Percentiles rank a stretch among this genome's conserved stretches.
Evolutionary conservation across 2,797 vertebrate species (phyloP).

Genomic region (Pogonophryne albipinna): DNA sequence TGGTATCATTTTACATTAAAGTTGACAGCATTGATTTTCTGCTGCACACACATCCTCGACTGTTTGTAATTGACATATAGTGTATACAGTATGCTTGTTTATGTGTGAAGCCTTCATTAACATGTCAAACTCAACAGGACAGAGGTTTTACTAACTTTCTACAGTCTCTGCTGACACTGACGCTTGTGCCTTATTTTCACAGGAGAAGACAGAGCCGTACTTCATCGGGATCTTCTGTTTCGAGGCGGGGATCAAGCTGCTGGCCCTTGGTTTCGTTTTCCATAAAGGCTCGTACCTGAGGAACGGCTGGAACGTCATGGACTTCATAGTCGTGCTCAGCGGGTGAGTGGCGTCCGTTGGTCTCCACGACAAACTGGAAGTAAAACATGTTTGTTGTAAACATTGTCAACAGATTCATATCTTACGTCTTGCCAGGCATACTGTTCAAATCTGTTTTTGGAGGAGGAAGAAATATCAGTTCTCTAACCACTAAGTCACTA

Average conservation of each 20-base stretch:
- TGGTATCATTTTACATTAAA: too few relatives aligned
- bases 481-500: not conserved
- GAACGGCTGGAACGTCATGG: slow-evolving; percentile 99
- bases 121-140: not conserved
- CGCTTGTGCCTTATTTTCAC: slow-evolving; percentile 34
- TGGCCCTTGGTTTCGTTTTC: slow-evolving; percentile 97
- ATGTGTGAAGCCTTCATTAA: not conserved
- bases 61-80: not conserved
- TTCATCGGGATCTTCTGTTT: slow-evolving; percentile 99
- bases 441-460: slow-evolving; percentile 25
- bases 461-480: slow-evolving; percentile 12
- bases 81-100: not conserved
- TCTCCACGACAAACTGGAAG: slow-evolving; percentile 16
- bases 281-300: slow-evolving; percentile 99
- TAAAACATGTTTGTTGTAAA: slow-evolving; percentile 43
- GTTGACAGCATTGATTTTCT: too few relatives aligned
- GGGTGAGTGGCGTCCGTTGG: slow-evolving; percentile 88
- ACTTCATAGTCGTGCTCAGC: slow-evolving; percentile 98
- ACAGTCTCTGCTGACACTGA: slow-evolving; percentile 7
- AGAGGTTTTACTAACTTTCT: not conserved
- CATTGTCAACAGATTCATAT: slow-evolving; percentile 14
- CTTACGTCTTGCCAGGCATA: slow-evolving; percentile 14
- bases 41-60: not conserved
- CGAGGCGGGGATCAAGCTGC: slow-evolving; percentile 97
- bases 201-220: slow-evolving; percentile 99